These are phyloP conservation scores for Urocyon cinereoargenteus DNA, from an alignment of 2,797 vertebrate genomes.

Conservation along the genomic window DNA sequence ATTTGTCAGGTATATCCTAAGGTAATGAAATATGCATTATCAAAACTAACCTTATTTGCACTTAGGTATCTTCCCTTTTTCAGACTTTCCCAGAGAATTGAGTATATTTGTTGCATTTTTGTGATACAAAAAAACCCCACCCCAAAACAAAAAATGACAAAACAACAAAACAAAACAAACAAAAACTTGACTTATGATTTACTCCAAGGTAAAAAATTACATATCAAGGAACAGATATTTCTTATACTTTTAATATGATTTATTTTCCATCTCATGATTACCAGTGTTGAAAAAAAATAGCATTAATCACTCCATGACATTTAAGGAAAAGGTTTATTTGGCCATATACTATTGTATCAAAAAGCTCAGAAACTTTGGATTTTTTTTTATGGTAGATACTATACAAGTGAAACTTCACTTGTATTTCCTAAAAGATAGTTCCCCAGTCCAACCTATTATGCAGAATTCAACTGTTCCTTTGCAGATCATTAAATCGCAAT, in stretches of 20 bases:
- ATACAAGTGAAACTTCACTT: background rate
- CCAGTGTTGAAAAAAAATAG: background rate
- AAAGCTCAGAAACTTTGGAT: background rate
- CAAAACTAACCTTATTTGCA: background rate
- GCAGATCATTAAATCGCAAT: background rate
- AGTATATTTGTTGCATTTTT: background rate
- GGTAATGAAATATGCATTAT: background rate
- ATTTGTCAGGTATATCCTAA: background rate
- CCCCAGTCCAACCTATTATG: background rate
- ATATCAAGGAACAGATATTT: background rate
- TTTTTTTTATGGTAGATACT: background rate
- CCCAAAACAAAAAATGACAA: background rate
- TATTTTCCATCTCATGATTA: background rate
- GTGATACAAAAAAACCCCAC: background rate
- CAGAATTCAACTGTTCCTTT: constrained; percentile 5
- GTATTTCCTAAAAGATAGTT: background rate
- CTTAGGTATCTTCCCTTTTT: background rate
- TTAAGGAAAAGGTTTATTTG: background rate
- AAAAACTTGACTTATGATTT: background rate
- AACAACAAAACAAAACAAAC: background rate
- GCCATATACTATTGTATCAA: background rate
- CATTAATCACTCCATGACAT: background rate
- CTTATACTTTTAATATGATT: background rate
- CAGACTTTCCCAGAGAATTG: background rate
- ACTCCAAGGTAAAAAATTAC: background rate